Evolutionary conservation across 2,797 vertebrate species (phyloP).

Genomic region (Hypotaenidia okinawae): DNA sequence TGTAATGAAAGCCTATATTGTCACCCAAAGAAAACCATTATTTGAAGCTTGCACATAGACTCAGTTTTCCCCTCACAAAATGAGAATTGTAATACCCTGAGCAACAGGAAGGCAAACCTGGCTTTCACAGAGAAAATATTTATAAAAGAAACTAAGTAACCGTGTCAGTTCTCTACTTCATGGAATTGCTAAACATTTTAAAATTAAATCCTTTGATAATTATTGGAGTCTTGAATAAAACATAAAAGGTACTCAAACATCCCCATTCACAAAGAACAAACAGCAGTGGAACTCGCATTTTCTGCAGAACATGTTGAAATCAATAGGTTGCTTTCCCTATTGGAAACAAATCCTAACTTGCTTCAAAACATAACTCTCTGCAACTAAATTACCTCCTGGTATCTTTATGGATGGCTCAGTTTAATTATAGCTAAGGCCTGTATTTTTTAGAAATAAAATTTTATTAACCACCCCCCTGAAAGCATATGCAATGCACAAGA

Average conservation of each 20-base stretch:
- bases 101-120: background rate
- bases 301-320: background rate
- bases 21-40: slow-evolving; percentile 30
- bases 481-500: background rate
- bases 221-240: slow-evolving; percentile 14
- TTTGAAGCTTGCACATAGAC: slow-evolving; percentile 1
- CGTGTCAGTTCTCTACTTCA: background rate
- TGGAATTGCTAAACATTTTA: background rate
- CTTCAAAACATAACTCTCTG: background rate
- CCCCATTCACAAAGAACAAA: background rate
- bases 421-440: background rate
- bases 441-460: background rate
- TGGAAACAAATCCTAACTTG: background rate
- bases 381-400: background rate
- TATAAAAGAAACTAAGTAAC: background rate
- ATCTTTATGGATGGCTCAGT: background rate
- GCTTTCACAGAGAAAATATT: background rate
- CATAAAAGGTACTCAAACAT: background rate
- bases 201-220: background rate
- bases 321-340: background rate
- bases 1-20: background rate
- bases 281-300: background rate
- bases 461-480: background rate
- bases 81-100: background rate
- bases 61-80: slow-evolving; percentile 5